Conservation (phyloP, 1,140 invertebrate genomes). For the Tetraneura akinire region DNA sequence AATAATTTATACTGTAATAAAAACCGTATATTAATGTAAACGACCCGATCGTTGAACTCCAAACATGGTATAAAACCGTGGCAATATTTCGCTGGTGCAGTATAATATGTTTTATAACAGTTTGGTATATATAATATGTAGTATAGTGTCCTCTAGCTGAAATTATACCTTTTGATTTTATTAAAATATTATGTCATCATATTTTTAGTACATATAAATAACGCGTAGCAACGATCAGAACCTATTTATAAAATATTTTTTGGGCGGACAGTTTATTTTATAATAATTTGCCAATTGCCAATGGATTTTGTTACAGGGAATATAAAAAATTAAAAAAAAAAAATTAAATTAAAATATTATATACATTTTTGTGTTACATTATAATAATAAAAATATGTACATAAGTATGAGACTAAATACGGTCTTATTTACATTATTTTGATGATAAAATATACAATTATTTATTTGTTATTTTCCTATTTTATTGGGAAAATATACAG, state of each 20-base stretch:
- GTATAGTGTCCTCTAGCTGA: conserved; percentile 10
- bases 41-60: conserved; percentile 49
- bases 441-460: no score
- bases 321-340: no score
- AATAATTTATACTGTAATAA: conserved; percentile 49
- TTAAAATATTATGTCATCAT: conserved; percentile 6
- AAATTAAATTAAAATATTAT: no score
- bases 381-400: no score
- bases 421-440: no score
- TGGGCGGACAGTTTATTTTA: not conserved
- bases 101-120: conserved; percentile 25
- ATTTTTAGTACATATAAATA: conserved; percentile 20
- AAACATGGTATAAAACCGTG: conserved; percentile 41
- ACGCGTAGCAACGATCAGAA: not conserved
- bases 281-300: no score
- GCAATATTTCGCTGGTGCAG: conserved; percentile 36
- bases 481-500: no score
- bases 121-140: not conserved
- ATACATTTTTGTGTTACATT: no score
- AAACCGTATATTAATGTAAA: conserved; percentile 48
- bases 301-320: no score
- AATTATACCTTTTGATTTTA: conserved; percentile 18
- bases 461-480: no score
- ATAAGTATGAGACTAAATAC: no score
- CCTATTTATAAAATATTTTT: conserved; percentile 3